Percentiles rank a stretch among this genome's conserved stretches.
Evolutionary conservation across 2,113 vertebrate genomes (phyloP).

Genomic region (Triplophysa rosa): DNA sequence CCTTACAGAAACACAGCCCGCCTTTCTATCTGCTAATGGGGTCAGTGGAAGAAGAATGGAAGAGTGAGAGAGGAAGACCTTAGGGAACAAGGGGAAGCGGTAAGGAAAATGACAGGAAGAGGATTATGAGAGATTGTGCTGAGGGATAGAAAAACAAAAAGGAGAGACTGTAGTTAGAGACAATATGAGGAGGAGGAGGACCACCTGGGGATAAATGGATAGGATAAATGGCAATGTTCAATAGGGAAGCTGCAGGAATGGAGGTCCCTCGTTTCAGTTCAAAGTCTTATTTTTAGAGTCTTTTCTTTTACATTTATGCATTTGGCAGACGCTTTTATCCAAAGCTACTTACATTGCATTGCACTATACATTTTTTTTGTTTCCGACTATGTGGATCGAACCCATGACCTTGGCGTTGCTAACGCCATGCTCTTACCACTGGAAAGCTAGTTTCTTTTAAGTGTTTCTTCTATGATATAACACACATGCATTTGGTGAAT

Average conservation of each 20-base stretch:
- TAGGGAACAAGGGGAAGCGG: not conserved
- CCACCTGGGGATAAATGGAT: not conserved
- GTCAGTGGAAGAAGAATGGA: constrained; percentile 38
- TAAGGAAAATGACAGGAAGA: not conserved
- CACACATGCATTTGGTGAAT: too few species aligned
- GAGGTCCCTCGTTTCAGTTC: not conserved
- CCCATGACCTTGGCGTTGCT: too few species aligned
- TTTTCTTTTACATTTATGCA: not conserved
- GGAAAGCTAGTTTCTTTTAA: too few species aligned
- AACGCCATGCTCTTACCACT: too few species aligned
- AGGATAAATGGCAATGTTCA: not conserved
- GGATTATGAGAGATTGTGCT: not conserved
- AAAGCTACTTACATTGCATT: too few species aligned
- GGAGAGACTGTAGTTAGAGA: constrained; percentile 24
- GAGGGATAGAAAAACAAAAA: constrained; percentile 57
- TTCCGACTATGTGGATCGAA: too few species aligned
- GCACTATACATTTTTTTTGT: too few species aligned
- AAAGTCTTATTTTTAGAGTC: not conserved
- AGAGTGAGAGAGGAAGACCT: not conserved
- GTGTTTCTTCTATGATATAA: too few species aligned
- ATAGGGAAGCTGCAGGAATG: not conserved
- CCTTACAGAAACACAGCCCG: not conserved
- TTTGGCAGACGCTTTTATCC: too few species aligned
- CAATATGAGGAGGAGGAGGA: not conserved
- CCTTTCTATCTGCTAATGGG: constrained; percentile 34